These are phyloP conservation scores for Carassius gibelio DNA, from an alignment of 2,113 vertebrate genomes.

Conservation along the genomic window DNA sequence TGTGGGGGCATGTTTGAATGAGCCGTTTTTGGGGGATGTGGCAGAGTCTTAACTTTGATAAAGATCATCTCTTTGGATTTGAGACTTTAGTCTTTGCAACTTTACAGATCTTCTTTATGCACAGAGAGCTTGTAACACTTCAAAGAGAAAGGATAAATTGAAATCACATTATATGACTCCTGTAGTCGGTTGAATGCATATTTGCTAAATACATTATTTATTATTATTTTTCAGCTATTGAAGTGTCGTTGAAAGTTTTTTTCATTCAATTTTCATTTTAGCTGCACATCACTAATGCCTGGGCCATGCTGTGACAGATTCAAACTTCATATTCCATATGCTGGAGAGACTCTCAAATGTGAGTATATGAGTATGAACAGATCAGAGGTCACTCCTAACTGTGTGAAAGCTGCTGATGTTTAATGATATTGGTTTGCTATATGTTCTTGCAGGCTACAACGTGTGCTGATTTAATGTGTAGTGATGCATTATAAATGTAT, in stretches of 20 bases:
- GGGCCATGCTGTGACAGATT: conserved; percentile 97
- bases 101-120: too few species aligned
- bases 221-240: neutral
- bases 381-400: neutral
- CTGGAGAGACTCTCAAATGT: conserved; percentile 99
- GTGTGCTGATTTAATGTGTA: neutral
- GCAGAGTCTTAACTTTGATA: too few species aligned
- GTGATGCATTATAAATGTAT: neutral
- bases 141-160: too few species aligned
- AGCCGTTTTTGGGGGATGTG: too few species aligned
- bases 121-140: too few species aligned
- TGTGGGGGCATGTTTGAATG: too few species aligned
- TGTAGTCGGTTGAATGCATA: too few species aligned
- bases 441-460: neutral
- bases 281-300: conserved; percentile 91
- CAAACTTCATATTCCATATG: conserved; percentile 97
- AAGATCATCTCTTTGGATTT: too few species aligned
- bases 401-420: neutral
- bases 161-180: too few species aligned
- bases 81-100: too few species aligned
- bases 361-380: conserved; percentile 66
- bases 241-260: neutral
- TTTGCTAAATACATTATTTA: neutral
- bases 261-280: conserved; percentile 63
- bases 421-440: neutral